A percentile compares a stretch with the other conserved stretches of the same genome.
Evolutionary conservation across 2,113 vertebrate genomes (phyloP).

Genomic region (Tretioscincus oriximinensis): DNA sequence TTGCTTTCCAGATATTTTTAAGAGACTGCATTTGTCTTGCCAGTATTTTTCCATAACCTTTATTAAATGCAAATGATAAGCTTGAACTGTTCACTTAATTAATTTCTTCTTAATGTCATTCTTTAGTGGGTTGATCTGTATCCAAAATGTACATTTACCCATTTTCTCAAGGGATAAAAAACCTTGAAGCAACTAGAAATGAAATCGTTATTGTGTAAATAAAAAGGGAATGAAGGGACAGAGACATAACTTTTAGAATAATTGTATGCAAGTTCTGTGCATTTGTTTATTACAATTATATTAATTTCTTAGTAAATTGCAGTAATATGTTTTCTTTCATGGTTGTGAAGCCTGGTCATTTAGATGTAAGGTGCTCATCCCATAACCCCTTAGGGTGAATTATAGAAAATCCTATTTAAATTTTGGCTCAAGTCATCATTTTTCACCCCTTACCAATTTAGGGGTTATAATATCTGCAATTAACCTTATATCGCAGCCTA

Average conservation of each 20-base stretch:
- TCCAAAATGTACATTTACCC: slow-evolving; percentile 66
- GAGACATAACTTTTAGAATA: slow-evolving; percentile 43
- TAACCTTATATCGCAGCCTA: slow-evolving; percentile 62
- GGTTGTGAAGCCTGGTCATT: slow-evolving; percentile 12
- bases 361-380: slow-evolving; percentile 20
- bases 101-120: slow-evolving; percentile 54
- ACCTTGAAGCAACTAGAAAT: slow-evolving; percentile 44
- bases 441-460: slow-evolving; percentile 47
- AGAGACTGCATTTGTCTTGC: slow-evolving; percentile 52
- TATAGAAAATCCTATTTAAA: slow-evolving; percentile 59
- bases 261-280: slow-evolving; percentile 36
- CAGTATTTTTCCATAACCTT: slow-evolving; percentile 54
- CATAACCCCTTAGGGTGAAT: slow-evolving; percentile 36
- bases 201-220: not conserved
- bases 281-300: slow-evolving; percentile 23
- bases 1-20: slow-evolving; percentile 31
- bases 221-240: slow-evolving; percentile 30
- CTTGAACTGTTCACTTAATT: slow-evolving; percentile 57
- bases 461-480: slow-evolving; percentile 56
- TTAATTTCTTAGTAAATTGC: slow-evolving; percentile 51
- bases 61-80: slow-evolving; percentile 63
- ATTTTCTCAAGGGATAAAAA: slow-evolving; percentile 55
- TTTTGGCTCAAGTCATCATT: slow-evolving; percentile 64
- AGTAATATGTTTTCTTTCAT: slow-evolving; percentile 20
- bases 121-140: slow-evolving; percentile 57